Evolutionary conservation across 1,140 invertebrate genomes (phyloP).

Genomic region (Zaprionus lachaisei): DNA sequence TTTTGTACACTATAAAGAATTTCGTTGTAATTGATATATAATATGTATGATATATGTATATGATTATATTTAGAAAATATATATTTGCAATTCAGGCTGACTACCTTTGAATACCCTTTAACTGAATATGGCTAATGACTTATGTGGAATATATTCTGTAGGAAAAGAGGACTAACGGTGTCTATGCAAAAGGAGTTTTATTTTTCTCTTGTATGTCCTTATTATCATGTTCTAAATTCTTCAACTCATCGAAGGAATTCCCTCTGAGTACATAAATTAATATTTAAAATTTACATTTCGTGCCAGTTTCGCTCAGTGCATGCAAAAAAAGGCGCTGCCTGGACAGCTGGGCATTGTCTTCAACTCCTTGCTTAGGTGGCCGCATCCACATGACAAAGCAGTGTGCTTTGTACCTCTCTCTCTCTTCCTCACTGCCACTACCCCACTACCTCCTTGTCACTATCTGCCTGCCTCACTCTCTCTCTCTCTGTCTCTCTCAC

Average conservation of each 20-base stretch:
- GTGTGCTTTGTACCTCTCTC: not conserved
- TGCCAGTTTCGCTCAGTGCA: conserved; percentile 27
- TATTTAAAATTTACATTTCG: not conserved
- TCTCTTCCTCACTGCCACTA: too few relatives aligned
- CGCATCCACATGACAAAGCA: conserved; percentile 2
- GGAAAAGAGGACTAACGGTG: too few relatives aligned
- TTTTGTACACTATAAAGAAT: conserved; percentile 18
- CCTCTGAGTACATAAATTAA: too few relatives aligned
- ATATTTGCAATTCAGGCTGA: not conserved
- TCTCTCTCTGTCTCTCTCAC: not conserved
- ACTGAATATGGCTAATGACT: too few relatives aligned
- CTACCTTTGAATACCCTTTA: too few relatives aligned
- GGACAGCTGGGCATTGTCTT: conserved; percentile 31
- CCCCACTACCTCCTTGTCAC: too few relatives aligned
- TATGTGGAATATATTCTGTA: too few relatives aligned
- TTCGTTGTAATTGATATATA: not conserved
- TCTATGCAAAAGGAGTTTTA: too few relatives aligned
- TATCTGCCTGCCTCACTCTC: not conserved
- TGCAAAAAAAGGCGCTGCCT: conserved; percentile 7
- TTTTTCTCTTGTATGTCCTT: too few relatives aligned
- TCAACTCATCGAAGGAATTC: too few relatives aligned
- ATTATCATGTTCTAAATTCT: too few relatives aligned
- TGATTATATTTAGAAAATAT: not conserved
- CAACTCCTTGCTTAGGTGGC: not conserved
- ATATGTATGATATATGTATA: not conserved